phyloP scores from a whole-genome alignment of 2,888 invertebrate genomes.

The Druceiella hillmani region DNA sequence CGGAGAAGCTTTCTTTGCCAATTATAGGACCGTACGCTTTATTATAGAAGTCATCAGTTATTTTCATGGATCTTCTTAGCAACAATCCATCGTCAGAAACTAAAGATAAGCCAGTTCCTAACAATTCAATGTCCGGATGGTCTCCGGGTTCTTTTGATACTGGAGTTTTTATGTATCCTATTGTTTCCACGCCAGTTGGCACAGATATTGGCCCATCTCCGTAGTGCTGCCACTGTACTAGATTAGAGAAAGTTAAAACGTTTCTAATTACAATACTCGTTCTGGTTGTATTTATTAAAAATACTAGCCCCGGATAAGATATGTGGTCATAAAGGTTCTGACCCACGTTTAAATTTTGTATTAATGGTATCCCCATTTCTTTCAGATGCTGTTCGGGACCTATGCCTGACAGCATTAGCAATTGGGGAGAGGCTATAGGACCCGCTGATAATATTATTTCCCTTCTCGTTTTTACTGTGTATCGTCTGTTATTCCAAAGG shows the following conservation, averaged over 20 bases:
- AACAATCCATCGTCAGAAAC: conserved; percentile 37
- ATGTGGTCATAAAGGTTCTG: conserved; percentile 58
- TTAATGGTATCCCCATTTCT: conserved; percentile 46
- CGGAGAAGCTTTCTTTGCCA: conserved; percentile 46
- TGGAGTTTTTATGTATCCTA: conserved; percentile 58
- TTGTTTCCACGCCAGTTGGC: conserved; percentile 57
- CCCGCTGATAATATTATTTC: conserved; percentile 74
- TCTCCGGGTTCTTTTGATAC: conserved; percentile 42
- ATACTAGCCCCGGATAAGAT: conserved; percentile 62
- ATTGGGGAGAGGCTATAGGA: conserved; percentile 73
- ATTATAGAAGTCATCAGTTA: conserved; percentile 40
- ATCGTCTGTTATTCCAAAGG: conserved; percentile 35
- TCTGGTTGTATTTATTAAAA: conserved; percentile 42
- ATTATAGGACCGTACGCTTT: conserved; percentile 40
- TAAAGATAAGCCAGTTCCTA: conserved; percentile 53
- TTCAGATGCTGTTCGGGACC: conserved; percentile 55
- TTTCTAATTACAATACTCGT: conserved; percentile 31
- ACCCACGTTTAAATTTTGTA: conserved; percentile 58
- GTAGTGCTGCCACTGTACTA: conserved; percentile 31
- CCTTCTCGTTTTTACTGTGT: conserved; percentile 49
- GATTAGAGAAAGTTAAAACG: conserved; percentile 26
- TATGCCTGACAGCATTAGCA: conserved; percentile 74
- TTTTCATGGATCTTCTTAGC: conserved; percentile 39
- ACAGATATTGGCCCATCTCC: conserved; percentile 44
- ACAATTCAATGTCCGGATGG: conserved; percentile 66